Evolutionary conservation across 2,888 invertebrate species (phyloP).

Genomic region (Taenaris catops): DNA sequence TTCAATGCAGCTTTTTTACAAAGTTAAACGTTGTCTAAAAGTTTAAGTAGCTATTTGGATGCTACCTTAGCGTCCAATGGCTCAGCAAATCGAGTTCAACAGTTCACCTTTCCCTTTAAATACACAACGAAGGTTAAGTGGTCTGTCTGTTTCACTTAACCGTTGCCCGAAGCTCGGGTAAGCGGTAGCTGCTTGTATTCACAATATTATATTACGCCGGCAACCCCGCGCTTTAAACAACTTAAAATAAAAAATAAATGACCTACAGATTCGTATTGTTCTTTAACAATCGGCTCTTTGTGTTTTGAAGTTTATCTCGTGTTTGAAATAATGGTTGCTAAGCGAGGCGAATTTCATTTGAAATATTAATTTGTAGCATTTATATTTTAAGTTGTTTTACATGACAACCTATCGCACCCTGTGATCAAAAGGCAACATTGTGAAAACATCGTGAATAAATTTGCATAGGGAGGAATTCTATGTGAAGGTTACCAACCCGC

Average conservation of each 20-base stretch:
- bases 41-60: slow-evolving; percentile 17
- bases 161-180: slow-evolving; percentile 46
- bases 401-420: too few relatives aligned
- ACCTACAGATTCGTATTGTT: slow-evolving; percentile 35
- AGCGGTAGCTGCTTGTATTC: slow-evolving; percentile 48
- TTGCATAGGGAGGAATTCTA: too few relatives aligned
- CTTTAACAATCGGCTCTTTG: slow-evolving; percentile 30
- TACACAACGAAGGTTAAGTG: slow-evolving; percentile 69
- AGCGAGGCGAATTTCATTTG: slow-evolving; percentile 3
- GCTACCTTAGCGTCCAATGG: slow-evolving; percentile 22
- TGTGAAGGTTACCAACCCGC: too few relatives aligned
- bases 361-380: slow-evolving; percentile 3
- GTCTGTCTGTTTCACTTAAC: slow-evolving; percentile 70
- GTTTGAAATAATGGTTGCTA: slow-evolving; percentile 27
- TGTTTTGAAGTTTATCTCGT: slow-evolving; percentile 29
- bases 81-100: slow-evolving; percentile 41
- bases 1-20: too few relatives aligned
- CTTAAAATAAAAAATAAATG: slow-evolving; percentile 40
- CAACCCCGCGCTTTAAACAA: slow-evolving; percentile 38
- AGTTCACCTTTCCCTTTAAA: slow-evolving; percentile 59
- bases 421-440: too few relatives aligned
- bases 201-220: slow-evolving; percentile 53
- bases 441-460: too few relatives aligned
- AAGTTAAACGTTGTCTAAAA: slow-evolving; percentile 14
- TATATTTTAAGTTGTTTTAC: too few relatives aligned